Conservation (phyloP, 2,113 vertebrate genomes). For the Mus pahari region DNA sequence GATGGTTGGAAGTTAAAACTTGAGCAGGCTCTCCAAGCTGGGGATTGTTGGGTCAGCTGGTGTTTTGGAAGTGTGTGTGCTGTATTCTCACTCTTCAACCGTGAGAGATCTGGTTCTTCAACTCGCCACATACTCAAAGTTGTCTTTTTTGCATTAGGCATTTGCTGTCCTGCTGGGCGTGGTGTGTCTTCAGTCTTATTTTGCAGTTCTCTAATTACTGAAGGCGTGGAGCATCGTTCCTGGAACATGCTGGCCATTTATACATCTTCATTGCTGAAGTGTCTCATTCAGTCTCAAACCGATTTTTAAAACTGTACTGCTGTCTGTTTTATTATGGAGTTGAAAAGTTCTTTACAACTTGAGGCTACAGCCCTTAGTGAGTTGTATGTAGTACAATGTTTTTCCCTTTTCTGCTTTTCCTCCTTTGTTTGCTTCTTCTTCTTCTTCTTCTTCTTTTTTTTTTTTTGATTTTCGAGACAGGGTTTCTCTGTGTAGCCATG, state of each 20-base stretch:
- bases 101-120: background rate
- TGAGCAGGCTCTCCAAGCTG: background rate
- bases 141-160: background rate
- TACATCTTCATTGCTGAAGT: background rate
- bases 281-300: background rate
- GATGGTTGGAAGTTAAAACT: background rate
- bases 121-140: background rate
- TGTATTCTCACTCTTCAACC: background rate
- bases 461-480: background rate
- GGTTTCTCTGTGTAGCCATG: too few relatives aligned
- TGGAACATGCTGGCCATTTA: too few relatives aligned
- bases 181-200: rapidly evolving
- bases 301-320: background rate
- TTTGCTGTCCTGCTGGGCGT: background rate
- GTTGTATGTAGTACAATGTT: background rate
- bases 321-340: background rate
- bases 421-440: background rate
- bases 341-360: background rate
- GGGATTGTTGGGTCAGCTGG: too few relatives aligned
- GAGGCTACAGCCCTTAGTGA: background rate
- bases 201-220: background rate
- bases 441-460: too few relatives aligned
- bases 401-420: background rate
- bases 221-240: background rate
- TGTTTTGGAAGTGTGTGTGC: background rate